Base-by-base conservation (phyloP, 2,888 invertebrate genomes). In the Pyralis farinalis region DNA sequence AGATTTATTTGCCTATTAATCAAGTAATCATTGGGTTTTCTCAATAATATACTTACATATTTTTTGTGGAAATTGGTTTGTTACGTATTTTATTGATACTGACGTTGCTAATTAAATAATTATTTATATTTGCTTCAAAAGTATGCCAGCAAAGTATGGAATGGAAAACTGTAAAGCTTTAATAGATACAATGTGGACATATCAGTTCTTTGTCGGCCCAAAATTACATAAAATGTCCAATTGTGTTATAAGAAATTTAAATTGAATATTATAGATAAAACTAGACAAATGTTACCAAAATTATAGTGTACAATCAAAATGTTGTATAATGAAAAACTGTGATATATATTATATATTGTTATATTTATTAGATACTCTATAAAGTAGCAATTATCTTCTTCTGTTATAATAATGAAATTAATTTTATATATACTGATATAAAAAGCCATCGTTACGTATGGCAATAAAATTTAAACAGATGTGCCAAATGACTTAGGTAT, bases 131-230 rank as follows among this genome's bases (percentile, higher is more conserved):
- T 30, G 42, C 37, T 48, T 40, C 41, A 33, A 46, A 43, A 37
- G 41, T 47, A 42, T 47, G 43, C 43, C 49, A 47, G 39, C 33
- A 42, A 44, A 51, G 53, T 51, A 47, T 51, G 53, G 53, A 53
- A 50, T 53, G 55, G 53, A 58, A 69, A 63, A 65, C 51, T 65
- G 60, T 68, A 52, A 63, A 77, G 78, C 80, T 79, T 78, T 81
- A 81, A 80, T 69, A 55, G 54, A 55, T 68, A 70, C 68, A 75
- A 71, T 74, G 68, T 74, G 73, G 71, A 74, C 76, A 72, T 75
- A 74, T 75, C 75, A 73, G 56, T 67, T 62, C 51, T 58, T 58
- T 55, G 53, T 59, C 58, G 52, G 53, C 47, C 46, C 52, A 55
- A 55, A 56, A 49, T 49, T 42, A 42, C 47, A 43, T 43, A 57